These are phyloP conservation scores for Erebia palarica DNA, from an alignment of 2,888 invertebrate genomes.

Conservation along the genomic window DNA sequence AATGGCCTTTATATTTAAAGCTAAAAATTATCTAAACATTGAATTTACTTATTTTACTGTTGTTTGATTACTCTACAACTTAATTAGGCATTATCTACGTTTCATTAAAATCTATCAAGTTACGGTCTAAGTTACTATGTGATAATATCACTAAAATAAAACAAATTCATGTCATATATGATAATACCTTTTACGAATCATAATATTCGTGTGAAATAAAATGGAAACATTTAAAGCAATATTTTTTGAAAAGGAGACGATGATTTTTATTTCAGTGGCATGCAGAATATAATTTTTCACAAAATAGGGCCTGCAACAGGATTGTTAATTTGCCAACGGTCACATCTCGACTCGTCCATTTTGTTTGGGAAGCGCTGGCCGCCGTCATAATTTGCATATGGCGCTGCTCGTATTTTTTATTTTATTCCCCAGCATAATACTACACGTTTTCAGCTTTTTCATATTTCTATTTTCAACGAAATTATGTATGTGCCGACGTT, in stretches of 20 bases:
- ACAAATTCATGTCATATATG: no score
- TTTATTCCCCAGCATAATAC: constrained; percentile 16
- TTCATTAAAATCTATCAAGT: no score
- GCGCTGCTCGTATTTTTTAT: constrained; percentile 32
- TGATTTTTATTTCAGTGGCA: background rate
- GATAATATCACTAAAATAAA: no score
- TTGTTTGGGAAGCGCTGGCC: constrained; percentile 27
- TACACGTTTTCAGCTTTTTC: constrained; percentile 1
- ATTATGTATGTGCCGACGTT: background rate
- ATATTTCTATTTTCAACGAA: constrained; percentile 13
- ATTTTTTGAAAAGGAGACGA: background rate
- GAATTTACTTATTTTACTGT: no score
- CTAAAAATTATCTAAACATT: no score
- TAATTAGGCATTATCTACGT: no score
- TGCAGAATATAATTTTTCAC: constrained; percentile 23
- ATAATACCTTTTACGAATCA: no score
- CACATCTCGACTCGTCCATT: constrained; percentile 32
- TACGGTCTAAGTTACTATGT: no score
- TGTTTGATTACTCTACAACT: no score
- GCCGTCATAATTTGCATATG: constrained; percentile 53
- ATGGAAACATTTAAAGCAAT: no score
- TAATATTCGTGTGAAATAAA: no score
- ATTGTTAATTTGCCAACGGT: constrained; percentile 38
- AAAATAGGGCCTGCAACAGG: constrained; percentile 23
- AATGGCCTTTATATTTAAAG: no score